Evolutionary conservation across 1,140 invertebrate species (phyloP), one percentile per base, ranked within the genome.

Genomic region (Spodoptera litura): DNA sequence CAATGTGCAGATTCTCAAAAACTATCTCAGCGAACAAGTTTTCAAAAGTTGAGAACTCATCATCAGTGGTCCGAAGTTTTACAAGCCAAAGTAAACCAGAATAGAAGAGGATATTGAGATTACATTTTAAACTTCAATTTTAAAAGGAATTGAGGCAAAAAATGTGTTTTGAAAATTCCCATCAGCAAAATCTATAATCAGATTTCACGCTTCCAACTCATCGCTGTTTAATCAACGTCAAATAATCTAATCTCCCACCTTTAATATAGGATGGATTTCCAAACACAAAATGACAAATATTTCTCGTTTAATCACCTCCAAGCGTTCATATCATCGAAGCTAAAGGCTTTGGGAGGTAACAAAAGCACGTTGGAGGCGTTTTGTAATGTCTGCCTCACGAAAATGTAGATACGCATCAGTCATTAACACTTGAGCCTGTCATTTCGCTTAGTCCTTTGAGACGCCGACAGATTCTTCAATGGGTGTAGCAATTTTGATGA

Each of bases 331-430:
- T 64, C 44, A 64, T 53, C 25, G 44, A 38, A 75, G 64, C 44
- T 75, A n/a, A 64, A 75, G 73, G 44, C 49, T 62, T 62, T 53
- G 56, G 49, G 15, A 52, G 64, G 59, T 78, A 56, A 83, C 78
- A 83, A 83, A 83, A 83, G 80, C 51, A 38, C 4, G 58, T 64
- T 64, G 71, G 27, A 77, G 59, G 79, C 78, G 77, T 78, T 79
- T 61, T 35, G 73, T 53, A 75, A 62, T 76, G 62, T 58, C 73
- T 71, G 80, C 75, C 75, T 78, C 75, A 81, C 82, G 80, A 81
- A 84, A 84, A 82, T 66, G 76, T 44, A 82, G 83, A 84, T 84
- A 84, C 51, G 77, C 71, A 84, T 84, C 83, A 84, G 83, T 81
- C 71, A 84, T 84, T 84, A 84, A 84, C 83, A 81, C 83, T 84